These are phyloP conservation scores for Linepithema humile DNA, from an alignment of 1,140 invertebrate species.

Conservation along the genomic window DNA sequence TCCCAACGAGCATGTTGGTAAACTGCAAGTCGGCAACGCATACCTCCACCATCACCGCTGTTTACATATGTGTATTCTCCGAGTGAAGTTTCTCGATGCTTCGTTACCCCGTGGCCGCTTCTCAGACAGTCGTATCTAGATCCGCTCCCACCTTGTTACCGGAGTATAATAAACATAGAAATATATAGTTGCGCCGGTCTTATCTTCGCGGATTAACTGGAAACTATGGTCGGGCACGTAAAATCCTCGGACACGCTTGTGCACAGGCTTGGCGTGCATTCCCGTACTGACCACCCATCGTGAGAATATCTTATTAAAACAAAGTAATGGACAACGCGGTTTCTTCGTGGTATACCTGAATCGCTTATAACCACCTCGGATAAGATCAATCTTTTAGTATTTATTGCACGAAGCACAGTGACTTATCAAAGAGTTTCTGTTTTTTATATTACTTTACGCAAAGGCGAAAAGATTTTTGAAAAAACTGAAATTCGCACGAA, in stretches of 20 bases:
- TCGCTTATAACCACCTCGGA: neutral
- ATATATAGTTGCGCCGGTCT: slow-evolving; percentile 55
- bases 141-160: slow-evolving; percentile 57
- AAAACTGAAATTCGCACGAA: neutral
- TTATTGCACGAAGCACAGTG: slow-evolving; percentile 1
- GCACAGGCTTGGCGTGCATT: slow-evolving; percentile 9
- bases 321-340: slow-evolving; percentile 29
- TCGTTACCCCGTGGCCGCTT: slow-evolving; percentile 62
- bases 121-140: slow-evolving; percentile 31
- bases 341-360: neutral
- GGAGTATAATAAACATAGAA: slow-evolving; percentile 67
- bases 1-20: slow-evolving; percentile 17
- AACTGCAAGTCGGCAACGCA: slow-evolving; percentile 43
- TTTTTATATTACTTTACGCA: neutral
- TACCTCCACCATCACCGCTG: neutral
- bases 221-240: slow-evolving; percentile 27
- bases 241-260: slow-evolving; percentile 37
- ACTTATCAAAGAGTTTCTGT: neutral
- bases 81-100: slow-evolving; percentile 61
- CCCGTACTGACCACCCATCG: slow-evolving; percentile 37
- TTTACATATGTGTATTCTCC: slow-evolving; percentile 31
- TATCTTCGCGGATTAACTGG: slow-evolving; percentile 37
- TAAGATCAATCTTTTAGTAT: neutral
- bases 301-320: slow-evolving; percentile 54
- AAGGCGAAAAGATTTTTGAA: neutral